A percentile compares a stretch with the other conserved stretches of the same genome.
phyloP scores from a whole-genome alignment of 2,113 vertebrate genomes.

The Casuarius casuarius region DNA sequence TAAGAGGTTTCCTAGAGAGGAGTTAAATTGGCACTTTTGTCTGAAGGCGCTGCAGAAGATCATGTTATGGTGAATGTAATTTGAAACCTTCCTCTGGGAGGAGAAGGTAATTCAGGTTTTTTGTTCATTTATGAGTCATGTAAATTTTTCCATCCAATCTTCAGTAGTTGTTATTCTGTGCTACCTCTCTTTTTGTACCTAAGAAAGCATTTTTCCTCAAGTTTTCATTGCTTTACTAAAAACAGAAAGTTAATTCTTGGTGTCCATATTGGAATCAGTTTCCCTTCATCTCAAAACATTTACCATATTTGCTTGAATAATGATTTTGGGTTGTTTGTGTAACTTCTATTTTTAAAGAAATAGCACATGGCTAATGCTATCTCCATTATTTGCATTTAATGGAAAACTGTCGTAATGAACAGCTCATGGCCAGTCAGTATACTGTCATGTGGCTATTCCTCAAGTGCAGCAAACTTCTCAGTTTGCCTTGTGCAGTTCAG shows the following conservation, averaged over 20 bases:
- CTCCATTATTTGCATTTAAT: not conserved
- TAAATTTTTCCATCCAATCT: not conserved
- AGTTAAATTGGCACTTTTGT: not conserved
- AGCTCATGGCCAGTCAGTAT: not conserved
- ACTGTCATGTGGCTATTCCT: not conserved
- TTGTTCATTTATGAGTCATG: not conserved
- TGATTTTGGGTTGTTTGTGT: not conserved
- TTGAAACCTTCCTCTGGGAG: not conserved
- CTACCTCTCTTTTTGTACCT: not conserved
- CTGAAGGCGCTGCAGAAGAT: not conserved
- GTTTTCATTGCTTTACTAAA: not conserved
- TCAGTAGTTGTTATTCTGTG: not conserved
- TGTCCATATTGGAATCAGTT: not conserved
- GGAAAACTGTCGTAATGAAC: not conserved
- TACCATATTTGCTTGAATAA: not conserved
- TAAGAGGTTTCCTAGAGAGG: not conserved
- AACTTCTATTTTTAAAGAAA: not conserved
- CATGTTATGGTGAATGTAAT: not conserved
- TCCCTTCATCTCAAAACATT: not conserved
- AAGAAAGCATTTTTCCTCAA: not conserved
- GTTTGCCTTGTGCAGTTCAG: not conserved
- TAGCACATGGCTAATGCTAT: accelerated
- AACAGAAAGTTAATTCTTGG: not conserved
- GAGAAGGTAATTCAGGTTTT: not conserved
- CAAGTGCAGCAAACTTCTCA: not conserved